Evolutionary conservation across 2,113 vertebrate species (phyloP).

Genomic region (Tragelaphus strepsiceros): DNA sequence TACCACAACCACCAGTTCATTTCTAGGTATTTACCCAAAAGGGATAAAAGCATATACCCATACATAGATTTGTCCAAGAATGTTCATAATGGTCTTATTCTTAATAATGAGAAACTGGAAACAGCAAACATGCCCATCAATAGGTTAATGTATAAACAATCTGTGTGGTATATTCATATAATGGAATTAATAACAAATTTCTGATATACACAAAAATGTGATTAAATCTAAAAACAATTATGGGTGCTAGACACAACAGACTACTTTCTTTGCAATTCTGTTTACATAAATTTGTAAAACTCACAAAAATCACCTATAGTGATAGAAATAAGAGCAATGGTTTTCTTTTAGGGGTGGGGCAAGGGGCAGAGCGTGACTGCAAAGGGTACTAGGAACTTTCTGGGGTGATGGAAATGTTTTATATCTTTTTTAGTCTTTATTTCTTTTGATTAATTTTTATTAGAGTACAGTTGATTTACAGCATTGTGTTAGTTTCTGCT

Average conservation of each 20-base stretch:
- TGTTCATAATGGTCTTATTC: background rate
- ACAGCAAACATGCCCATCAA: background rate
- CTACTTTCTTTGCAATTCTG: background rate
- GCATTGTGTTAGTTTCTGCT: background rate
- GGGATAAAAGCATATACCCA: background rate
- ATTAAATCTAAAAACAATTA: background rate
- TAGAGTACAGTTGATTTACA: background rate
- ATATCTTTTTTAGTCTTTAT: background rate
- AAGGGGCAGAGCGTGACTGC: background rate
- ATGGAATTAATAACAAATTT: background rate
- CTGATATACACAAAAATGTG: background rate
- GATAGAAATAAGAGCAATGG: background rate
- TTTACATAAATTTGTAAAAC: background rate
- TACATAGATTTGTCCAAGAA: background rate
- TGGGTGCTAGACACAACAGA: background rate
- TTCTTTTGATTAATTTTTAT: background rate
- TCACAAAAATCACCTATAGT: background rate
- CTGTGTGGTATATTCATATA: background rate
- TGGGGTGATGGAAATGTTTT: background rate
- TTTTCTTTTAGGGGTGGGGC: background rate
- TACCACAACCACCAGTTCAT: background rate
- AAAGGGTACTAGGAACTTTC: background rate
- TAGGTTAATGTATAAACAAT: background rate
- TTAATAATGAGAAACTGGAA: background rate
- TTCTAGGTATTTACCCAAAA: background rate